Conservation (phyloP, 2,113 vertebrate species). For the Neofelis nebulosa region DNA sequence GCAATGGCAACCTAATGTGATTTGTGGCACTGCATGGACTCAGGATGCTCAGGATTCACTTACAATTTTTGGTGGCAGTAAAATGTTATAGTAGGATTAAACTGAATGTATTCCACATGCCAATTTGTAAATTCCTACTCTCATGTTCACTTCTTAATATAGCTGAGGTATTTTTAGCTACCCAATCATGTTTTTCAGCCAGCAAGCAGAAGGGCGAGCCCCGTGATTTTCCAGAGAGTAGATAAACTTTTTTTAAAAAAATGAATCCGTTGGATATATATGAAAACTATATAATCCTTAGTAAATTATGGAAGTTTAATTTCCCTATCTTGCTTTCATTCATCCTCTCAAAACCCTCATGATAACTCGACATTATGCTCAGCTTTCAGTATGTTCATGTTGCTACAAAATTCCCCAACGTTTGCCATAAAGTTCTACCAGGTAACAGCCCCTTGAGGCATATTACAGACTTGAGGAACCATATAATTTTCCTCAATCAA, state of each 20-base stretch:
- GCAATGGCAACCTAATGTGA: not conserved
- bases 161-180: not conserved
- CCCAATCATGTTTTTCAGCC: not conserved
- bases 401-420: not conserved
- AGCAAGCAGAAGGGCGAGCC: not conserved
- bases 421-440: not conserved
- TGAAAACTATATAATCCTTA: not conserved
- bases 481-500: not conserved
- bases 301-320: not conserved
- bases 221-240: not conserved
- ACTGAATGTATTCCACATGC: not conserved
- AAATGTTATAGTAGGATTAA: not conserved
- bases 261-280: not conserved
- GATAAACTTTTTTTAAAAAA: not conserved
- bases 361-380: not conserved
- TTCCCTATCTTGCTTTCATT: constrained; percentile 11
- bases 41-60: not conserved
- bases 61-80: not conserved
- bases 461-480: not conserved
- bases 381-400: not conserved
- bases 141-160: not conserved
- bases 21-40: not conserved
- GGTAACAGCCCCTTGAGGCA: not conserved
- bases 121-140: not conserved
- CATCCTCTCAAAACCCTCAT: not conserved